phyloP scores from a whole-genome alignment of 2,797 vertebrate genomes.

The Syndactyla subalaris region DNA sequence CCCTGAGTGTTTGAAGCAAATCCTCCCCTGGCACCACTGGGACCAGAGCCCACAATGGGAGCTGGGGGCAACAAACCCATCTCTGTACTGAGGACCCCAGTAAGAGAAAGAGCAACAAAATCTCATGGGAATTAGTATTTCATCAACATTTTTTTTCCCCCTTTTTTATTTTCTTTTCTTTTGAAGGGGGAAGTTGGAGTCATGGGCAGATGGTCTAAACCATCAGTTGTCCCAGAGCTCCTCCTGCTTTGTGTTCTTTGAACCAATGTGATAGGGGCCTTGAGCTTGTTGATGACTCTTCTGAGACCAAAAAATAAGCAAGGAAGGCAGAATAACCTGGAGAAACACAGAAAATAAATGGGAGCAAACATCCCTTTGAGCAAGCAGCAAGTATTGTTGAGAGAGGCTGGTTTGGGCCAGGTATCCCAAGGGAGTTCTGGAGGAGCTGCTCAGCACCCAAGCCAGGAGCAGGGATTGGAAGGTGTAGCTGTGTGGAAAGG shows the following conservation, averaged over 20 bases:
- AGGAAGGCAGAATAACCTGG: neutral
- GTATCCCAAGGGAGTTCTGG: neutral
- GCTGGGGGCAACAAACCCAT: neutral
- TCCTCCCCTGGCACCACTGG: neutral
- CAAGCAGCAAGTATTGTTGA: neutral
- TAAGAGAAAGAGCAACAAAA: neutral
- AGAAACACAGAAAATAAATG: neutral
- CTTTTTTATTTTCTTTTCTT: too few relatives aligned
- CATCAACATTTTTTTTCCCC: too few relatives aligned
- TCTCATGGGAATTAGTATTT: neutral
- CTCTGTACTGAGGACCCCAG: neutral
- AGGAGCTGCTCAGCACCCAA: neutral
- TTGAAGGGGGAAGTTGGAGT: neutral
- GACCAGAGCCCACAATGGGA: neutral
- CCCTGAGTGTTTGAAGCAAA: neutral
- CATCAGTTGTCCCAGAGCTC: neutral
- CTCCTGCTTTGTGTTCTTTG: neutral
- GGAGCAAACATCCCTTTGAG: neutral
- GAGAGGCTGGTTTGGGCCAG: neutral
- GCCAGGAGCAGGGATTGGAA: neutral
- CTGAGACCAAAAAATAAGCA: neutral
- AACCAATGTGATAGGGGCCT: rapidly evolving
- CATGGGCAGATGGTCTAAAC: neutral
- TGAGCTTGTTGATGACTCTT: neutral
- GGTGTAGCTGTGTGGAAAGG: neutral